Conservation (phyloP, 2,113 vertebrate genomes). For the Crotalus horridus region DNA sequence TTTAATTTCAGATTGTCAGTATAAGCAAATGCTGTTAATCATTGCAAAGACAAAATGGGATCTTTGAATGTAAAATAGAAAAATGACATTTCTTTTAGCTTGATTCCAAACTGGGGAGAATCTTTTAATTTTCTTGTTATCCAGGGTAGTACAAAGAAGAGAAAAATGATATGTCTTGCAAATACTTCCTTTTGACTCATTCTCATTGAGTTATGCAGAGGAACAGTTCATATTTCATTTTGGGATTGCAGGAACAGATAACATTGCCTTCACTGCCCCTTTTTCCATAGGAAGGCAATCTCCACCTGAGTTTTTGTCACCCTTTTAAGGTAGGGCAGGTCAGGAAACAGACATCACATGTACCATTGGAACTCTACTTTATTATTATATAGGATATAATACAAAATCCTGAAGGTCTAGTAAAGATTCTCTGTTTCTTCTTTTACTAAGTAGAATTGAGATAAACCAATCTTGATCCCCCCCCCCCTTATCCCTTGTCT, state of each 20-base stretch:
- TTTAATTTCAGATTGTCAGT: background rate
- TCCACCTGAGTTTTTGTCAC: background rate
- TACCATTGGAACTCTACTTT: background rate
- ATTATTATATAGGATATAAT: background rate
- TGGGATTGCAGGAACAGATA: background rate
- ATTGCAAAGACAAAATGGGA: background rate
- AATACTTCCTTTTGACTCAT: background rate
- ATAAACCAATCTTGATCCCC: background rate
- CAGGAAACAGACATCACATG: background rate
- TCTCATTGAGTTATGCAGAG: background rate
- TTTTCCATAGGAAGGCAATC: background rate
- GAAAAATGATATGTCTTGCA: background rate
- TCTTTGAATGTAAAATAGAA: background rate
- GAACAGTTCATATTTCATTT: background rate
- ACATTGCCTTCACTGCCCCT: background rate
- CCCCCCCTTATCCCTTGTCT: background rate
- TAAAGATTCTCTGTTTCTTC: background rate
- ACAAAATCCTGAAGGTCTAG: background rate
- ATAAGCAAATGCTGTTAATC: background rate
- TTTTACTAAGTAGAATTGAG: background rate
- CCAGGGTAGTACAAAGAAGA: background rate
- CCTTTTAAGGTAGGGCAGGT: background rate
- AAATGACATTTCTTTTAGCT: background rate
- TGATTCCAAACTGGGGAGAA: background rate
- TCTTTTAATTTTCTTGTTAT: background rate